Conservation (phyloP, 2,797 vertebrate species). For the Malurus leucopterus region DNA sequence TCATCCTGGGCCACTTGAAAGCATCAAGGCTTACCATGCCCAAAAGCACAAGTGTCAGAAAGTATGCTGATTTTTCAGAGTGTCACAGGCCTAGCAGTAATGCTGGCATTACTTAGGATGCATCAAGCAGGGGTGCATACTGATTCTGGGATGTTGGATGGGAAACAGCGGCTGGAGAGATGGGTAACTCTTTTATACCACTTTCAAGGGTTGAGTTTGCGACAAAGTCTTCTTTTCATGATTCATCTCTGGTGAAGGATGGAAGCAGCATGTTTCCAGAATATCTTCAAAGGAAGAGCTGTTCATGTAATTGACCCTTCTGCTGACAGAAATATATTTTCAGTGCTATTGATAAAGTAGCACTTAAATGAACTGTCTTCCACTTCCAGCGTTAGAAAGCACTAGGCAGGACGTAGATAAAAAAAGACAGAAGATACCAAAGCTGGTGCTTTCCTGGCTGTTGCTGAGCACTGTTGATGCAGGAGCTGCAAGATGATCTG, state of each 20-base stretch:
- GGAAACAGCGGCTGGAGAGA: neutral
- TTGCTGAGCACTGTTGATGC: fast-evolving
- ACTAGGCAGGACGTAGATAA: neutral
- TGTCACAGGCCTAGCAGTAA: neutral
- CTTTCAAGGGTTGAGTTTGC: neutral
- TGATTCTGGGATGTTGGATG: neutral
- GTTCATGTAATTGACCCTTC: slow-evolving; percentile 12
- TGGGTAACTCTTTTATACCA: neutral
- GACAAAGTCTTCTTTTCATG: neutral
- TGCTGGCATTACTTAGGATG: neutral
- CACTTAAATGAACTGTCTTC: neutral
- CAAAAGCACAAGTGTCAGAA: fast-evolving
- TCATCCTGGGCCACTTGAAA: neutral
- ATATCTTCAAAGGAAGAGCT: neutral
- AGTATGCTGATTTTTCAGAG: neutral
- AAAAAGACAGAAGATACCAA: neutral
- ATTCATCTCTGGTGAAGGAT: neutral
- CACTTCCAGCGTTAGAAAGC: neutral
- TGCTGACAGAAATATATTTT: slow-evolving; percentile 1
- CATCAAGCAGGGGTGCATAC: neutral
- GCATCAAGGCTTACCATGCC: neutral
- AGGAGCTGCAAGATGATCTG: neutral
- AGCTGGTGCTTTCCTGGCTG: neutral
- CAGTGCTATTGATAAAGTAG: neutral
- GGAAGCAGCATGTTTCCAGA: slow-evolving; percentile 10